Percentiles rank a stretch among this genome's conserved stretches.
Evolutionary conservation across 2,888 invertebrate species (phyloP).

Genomic region (Branchellion lobata): DNA sequence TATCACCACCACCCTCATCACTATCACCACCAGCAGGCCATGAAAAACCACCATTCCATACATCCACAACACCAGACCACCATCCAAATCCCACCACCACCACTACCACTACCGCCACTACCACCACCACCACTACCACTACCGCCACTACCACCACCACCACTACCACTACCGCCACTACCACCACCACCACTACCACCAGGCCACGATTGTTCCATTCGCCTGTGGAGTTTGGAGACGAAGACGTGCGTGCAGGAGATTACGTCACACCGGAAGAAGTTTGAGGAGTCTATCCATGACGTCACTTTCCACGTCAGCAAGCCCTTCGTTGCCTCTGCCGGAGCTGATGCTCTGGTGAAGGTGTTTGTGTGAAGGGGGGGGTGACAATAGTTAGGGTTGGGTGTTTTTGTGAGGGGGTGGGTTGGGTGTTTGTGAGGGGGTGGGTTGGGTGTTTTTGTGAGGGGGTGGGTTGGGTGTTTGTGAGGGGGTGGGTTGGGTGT

Average conservation of each 20-base stretch:
- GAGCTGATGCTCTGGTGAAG: constrained; percentile 97
- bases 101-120: too few species aligned
- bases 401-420: neutral
- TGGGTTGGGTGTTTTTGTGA: neutral
- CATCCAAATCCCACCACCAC: too few species aligned
- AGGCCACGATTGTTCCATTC: constrained; percentile 68
- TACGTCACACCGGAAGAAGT: constrained; percentile 98
- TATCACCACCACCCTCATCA: too few species aligned
- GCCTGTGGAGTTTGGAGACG: constrained; percentile 74
- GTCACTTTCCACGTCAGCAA: constrained; percentile 98
- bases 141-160: neutral
- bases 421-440: neutral
- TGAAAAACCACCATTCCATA: too few species aligned
- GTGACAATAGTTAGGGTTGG: neutral
- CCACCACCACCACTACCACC: constrained; percentile 48
- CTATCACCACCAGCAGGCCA: too few species aligned
- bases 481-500: neutral
- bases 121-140: too few species aligned
- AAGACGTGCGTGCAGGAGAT: constrained; percentile 99
- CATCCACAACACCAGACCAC: too few species aligned
- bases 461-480: neutral
- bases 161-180: neutral
- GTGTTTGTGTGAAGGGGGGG: constrained; percentile 71
- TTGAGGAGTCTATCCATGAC: constrained; percentile 97
- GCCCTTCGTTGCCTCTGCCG: constrained; percentile 97